Percentiles rank a stretch among this genome's conserved stretches.
Evolutionary conservation across 2,888 invertebrate genomes (phyloP).

Genomic region (Cecidostiba fungosa): DNA sequence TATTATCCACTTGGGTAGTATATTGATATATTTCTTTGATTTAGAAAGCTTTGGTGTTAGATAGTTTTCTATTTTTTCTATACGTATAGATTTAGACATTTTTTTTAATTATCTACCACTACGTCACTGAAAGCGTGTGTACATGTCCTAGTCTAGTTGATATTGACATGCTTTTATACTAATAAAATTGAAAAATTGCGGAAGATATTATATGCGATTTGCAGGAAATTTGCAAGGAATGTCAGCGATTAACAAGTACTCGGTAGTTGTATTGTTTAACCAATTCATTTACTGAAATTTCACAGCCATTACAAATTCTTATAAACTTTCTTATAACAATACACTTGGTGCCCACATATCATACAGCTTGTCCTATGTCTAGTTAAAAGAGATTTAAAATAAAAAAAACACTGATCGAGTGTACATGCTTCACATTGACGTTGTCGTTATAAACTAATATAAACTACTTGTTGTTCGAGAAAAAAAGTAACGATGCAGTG

Average conservation of each 20-base stretch:
- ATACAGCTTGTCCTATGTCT: not conserved
- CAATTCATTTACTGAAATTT: constrained; percentile 25
- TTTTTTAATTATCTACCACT: constrained; percentile 15
- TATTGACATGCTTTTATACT: constrained; percentile 44
- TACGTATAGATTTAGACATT: not conserved
- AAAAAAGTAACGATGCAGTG: constrained; percentile 35
- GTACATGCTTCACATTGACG: constrained; percentile 51
- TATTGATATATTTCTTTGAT: constrained; percentile 13
- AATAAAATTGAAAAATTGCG: not conserved
- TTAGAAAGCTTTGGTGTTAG: not conserved
- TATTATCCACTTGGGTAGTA: constrained; percentile 1
- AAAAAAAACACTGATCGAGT: constrained; percentile 38
- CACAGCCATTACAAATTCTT: constrained; percentile 23
- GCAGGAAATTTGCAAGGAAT: constrained; percentile 3
- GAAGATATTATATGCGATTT: not conserved
- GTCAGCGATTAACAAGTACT: constrained; percentile 1
- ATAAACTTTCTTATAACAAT: not conserved
- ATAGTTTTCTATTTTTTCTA: not conserved
- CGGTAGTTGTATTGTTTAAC: constrained; percentile 8
- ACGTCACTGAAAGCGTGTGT: constrained; percentile 28
- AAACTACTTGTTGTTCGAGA: constrained; percentile 21
- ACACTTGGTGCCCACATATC: not conserved
- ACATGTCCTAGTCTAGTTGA: constrained; percentile 27
- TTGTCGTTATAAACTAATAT: constrained; percentile 23
- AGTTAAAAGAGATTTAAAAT: not conserved